Evolutionary conservation across 2,888 invertebrate genomes (phyloP), one percentile per base, ranked within the genome.

Genomic region (Leptodirus hochenwartii): DNA sequence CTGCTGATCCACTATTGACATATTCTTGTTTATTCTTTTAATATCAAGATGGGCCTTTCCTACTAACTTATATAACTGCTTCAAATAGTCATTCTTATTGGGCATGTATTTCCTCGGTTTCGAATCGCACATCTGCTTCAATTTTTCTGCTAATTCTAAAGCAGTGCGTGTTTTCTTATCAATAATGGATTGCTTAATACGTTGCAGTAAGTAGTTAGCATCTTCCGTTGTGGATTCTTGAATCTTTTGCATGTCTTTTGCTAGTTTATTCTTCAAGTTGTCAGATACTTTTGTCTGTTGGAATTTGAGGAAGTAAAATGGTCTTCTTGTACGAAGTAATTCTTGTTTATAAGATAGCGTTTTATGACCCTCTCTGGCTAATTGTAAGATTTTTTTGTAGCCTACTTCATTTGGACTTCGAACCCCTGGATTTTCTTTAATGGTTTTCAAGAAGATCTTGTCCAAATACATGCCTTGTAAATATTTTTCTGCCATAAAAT

Each of bases 261-360:
- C 38, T 15, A 47, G 48, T 6, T 56, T 39, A 9, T 36, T 39
- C 27, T 40, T 39, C 15, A 50, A 43, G 9, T 47, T 45, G 3
- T 51, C 50, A 2, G 54, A 44, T 15, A 41, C 28, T 2, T 49
- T 39, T 12, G 39, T 46, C 35, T 53, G 51, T 32, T 49, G 48
- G 30, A 49, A 58, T 34, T 55, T 51, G 9, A 54, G 50, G 23
- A 51, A 51, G 39, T 62, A 63, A 26, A 59, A 50, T 1, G 62
- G 62, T 32, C 50, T 47, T 6, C 60, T 43, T 2, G 51, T 51
- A 15, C 61, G 47, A 4, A 62, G 38, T 5, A 58, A 43, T 35
- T 60, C 54, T 41, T 59, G 56, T 31, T 54, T 50, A 23, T 48
- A 49, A 6, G 41, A 39, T 2, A 54, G 40, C n/a, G 48, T 51